phyloP scores from a whole-genome alignment of 1,140 invertebrate species.

The Anastatus disparis region DNA sequence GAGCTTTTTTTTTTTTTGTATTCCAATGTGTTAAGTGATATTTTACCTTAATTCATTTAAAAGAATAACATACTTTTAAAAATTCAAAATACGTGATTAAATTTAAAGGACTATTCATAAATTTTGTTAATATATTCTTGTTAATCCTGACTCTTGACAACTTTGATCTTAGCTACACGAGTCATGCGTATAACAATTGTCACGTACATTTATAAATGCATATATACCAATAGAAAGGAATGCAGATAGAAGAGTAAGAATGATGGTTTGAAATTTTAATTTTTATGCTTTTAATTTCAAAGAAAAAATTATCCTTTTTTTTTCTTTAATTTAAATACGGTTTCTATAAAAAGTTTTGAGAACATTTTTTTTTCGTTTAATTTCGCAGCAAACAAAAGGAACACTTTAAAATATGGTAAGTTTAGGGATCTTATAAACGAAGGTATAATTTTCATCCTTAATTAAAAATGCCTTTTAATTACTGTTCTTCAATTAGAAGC shows the following conservation, averaged over 20 bases:
- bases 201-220: neutral
- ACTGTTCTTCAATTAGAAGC: neutral
- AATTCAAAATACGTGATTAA: neutral
- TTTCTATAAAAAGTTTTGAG: no score
- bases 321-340: slow-evolving; percentile 1
- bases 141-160: neutral
- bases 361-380: slow-evolving; percentile 16
- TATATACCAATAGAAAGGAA: neutral
- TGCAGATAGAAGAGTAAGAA: neutral
- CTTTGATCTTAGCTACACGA: slow-evolving; percentile 16
- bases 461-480: slow-evolving; percentile 14
- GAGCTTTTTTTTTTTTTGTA: no score
- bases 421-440: slow-evolving; percentile 4
- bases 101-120: slow-evolving; percentile 22
- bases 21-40: no score
- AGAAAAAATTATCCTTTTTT: neutral
- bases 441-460: neutral
- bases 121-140: slow-evolving; percentile 7
- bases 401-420: neutral
- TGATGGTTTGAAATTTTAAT: slow-evolving; percentile 11
- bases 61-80: neutral
- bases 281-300: slow-evolving; percentile 21
- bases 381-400: no score
- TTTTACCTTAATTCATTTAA: neutral
- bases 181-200: neutral